phyloP scores from a whole-genome alignment of 2,113 vertebrate species.

The Labeo rohita region DNA sequence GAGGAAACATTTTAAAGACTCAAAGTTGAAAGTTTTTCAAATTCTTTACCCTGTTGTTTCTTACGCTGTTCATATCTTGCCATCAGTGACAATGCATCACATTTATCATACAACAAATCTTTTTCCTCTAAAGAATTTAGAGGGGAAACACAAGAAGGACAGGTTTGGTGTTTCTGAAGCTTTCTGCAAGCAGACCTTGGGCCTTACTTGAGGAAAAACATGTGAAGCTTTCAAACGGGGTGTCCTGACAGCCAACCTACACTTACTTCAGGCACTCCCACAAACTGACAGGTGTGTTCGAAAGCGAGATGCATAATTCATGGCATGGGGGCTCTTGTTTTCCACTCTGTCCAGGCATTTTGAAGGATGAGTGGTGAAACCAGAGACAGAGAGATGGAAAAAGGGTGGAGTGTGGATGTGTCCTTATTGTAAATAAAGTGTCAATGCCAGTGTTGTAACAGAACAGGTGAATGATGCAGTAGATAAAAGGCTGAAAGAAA shows the following conservation, averaged over 20 bases:
- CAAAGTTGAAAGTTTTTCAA: constrained; percentile 3
- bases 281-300: constrained; percentile 13
- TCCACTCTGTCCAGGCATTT: constrained; percentile 19
- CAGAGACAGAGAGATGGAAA: constrained; percentile 13
- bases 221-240: neutral
- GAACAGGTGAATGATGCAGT: neutral
- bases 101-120: neutral
- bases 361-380: neutral
- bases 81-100: neutral
- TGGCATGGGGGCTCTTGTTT: constrained; percentile 15
- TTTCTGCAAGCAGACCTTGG: neutral
- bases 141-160: neutral
- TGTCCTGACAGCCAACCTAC: neutral
- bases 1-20: neutral
- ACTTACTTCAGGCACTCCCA: too few species aligned
- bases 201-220: neutral
- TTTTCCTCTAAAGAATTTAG: neutral
- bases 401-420: neutral
- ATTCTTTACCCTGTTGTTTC: neutral
- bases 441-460: constrained; percentile 8
- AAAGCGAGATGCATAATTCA: constrained; percentile 45
- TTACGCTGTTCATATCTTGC: neutral
- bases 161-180: neutral
- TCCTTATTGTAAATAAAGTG: neutral
- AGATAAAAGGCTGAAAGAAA: neutral